Percentiles rank a stretch among this genome's conserved stretches.
phyloP scores from a whole-genome alignment of 1,140 invertebrate genomes.

The Spodoptera frugiperda region DNA sequence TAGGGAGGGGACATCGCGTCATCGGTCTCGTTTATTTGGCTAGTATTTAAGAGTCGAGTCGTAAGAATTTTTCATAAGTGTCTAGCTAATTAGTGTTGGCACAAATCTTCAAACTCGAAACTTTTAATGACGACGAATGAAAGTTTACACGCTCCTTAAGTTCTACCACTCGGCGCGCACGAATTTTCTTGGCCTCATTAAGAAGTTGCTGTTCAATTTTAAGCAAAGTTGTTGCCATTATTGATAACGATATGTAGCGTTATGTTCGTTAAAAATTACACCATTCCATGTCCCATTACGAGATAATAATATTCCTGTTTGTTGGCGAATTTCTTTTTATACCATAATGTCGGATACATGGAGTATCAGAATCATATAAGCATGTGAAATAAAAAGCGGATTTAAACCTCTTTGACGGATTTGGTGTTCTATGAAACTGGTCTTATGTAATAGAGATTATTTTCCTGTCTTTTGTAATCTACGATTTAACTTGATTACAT shows the following conservation, averaged over 20 bases:
- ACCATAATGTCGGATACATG: background rate
- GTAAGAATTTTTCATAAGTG: slow-evolving; percentile 67
- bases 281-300: slow-evolving; percentile 28
- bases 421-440: background rate
- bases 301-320: slow-evolving; percentile 33
- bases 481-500: slow-evolving; percentile 1
- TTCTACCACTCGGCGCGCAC: slow-evolving; percentile 67
- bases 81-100: slow-evolving; percentile 80
- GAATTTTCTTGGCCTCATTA: slow-evolving; percentile 80
- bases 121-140: slow-evolving; percentile 82
- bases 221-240: slow-evolving; percentile 68
- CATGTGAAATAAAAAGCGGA: slow-evolving; percentile 35
- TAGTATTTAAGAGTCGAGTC: slow-evolving; percentile 49
- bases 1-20: slow-evolving; percentile 32
- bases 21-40: slow-evolving; percentile 51
- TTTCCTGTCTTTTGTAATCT: background rate
- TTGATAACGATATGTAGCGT: slow-evolving; percentile 65
- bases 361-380: slow-evolving; percentile 13
- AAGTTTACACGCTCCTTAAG: slow-evolving; percentile 79
- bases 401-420: slow-evolving; percentile 34
- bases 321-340: slow-evolving; percentile 1
- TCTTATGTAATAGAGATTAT: slow-evolving; percentile 13
- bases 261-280: slow-evolving; percentile 50
- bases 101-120: slow-evolving; percentile 77
- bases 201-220: slow-evolving; percentile 73